Evolutionary conservation across 2,888 invertebrate genomes (phyloP).

Genomic region (Thalpophila matura): DNA sequence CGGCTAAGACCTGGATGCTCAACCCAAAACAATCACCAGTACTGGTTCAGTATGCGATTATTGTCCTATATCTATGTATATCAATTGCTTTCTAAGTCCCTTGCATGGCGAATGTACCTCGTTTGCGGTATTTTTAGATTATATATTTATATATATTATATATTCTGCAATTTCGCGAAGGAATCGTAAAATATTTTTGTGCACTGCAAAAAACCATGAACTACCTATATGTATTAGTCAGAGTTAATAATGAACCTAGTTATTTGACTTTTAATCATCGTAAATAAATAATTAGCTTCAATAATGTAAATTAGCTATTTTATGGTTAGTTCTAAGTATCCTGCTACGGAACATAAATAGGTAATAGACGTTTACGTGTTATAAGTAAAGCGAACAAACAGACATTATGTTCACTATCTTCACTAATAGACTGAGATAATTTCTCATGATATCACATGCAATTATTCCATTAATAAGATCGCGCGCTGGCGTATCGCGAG

Average conservation of each 20-base stretch:
- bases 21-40: not conserved
- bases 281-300: conserved; percentile 3
- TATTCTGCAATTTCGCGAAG: not conserved
- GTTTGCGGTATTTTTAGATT: conserved; percentile 2
- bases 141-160: too few species aligned
- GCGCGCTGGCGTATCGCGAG: conserved; percentile 32
- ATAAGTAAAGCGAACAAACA: conserved; percentile 37
- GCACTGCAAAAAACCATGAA: not conserved
- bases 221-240: not conserved
- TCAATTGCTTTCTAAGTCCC: not conserved
- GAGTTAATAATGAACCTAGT: not conserved
- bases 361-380: conserved; percentile 22
- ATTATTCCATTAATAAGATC: conserved; percentile 51
- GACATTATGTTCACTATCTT: conserved; percentile 20
- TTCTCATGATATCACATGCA: conserved; percentile 49
- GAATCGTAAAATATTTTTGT: not conserved
- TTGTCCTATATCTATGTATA: not conserved
- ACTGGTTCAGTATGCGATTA: not conserved
- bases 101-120: not conserved
- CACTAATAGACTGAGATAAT: conserved; percentile 46
- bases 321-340: not conserved
- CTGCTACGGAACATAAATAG: conserved; percentile 6
- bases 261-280: not conserved
- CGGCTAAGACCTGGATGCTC: not conserved
- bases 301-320: conserved; percentile 6